These are phyloP conservation scores for Coturnix japonica DNA, from an alignment of 2,113 vertebrate species.

Conservation along the genomic window DNA sequence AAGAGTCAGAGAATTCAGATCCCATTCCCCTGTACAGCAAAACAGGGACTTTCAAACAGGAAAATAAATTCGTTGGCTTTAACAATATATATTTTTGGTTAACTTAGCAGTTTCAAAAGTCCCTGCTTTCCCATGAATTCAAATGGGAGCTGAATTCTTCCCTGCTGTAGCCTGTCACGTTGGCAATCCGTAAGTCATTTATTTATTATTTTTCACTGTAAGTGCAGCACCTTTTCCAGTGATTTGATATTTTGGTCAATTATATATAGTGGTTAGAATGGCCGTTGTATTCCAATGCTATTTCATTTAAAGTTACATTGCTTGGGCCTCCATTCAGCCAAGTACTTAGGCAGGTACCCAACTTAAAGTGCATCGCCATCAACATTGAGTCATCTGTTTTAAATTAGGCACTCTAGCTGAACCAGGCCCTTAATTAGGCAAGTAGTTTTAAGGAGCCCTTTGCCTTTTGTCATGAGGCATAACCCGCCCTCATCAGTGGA, in stretches of 20 bases:
- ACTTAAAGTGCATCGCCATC: conserved; percentile 40
- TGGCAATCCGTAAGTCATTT: conserved; percentile 46
- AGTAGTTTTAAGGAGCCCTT: conserved; percentile 34
- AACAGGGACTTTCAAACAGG: conserved; percentile 56
- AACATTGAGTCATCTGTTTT: conserved; percentile 48
- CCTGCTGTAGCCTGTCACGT: conserved; percentile 40
- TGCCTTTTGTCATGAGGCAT: not conserved
- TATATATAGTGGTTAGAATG: conserved; percentile 40
- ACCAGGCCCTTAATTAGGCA: conserved; percentile 28
- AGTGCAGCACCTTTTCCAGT: conserved; percentile 39
- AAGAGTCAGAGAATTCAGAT: conserved; percentile 57
- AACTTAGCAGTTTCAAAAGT: conserved; percentile 65
- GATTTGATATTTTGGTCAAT: conserved; percentile 64
- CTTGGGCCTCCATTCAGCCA: not conserved
- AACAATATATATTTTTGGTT: conserved; percentile 72
- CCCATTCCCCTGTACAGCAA: conserved; percentile 59
- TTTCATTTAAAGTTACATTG: conserved; percentile 44
- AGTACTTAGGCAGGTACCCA: conserved; percentile 62
- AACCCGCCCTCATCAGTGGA: not conserved
- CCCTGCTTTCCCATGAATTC: conserved; percentile 68
- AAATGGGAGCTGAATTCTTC: conserved; percentile 61
- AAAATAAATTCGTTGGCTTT: conserved; percentile 70
- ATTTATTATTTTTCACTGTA: conserved; percentile 57
- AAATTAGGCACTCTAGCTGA: conserved; percentile 34
- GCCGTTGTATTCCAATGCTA: not conserved